phyloP scores from a whole-genome alignment of 2,888 invertebrate species.

The Acanthosepion esculentum region DNA sequence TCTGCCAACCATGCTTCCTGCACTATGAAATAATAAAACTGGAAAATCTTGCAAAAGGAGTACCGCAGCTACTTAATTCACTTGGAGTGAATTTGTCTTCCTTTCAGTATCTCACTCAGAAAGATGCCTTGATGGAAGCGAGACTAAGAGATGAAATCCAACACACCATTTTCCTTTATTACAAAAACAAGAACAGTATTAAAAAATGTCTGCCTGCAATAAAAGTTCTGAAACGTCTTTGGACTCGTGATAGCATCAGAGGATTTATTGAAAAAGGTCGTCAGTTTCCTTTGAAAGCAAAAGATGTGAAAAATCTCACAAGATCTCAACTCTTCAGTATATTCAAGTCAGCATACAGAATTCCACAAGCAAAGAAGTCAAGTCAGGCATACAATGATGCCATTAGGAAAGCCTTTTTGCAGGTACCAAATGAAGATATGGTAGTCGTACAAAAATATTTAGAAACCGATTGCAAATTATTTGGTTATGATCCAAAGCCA shows the following conservation, averaged over 20 bases:
- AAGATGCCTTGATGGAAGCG: background rate
- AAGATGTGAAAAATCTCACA: background rate
- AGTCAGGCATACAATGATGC: background rate
- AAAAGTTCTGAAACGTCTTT: conserved; percentile 36
- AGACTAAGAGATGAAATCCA: background rate
- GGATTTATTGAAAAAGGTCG: background rate
- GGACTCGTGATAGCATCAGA: conserved; percentile 25
- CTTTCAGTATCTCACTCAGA: background rate
- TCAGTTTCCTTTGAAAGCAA: background rate
- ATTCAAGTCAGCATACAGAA: conserved; percentile 17
- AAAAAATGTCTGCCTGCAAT: background rate
- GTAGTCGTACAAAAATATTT: background rate
- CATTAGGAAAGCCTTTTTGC: background rate
- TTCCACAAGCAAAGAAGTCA: background rate
- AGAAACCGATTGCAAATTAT: conserved; percentile 39
- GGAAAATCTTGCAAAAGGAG: background rate
- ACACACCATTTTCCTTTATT: background rate
- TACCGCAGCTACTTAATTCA: background rate
- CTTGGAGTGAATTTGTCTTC: background rate
- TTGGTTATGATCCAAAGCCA: conserved; percentile 37
- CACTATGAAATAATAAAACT: conserved; percentile 14
- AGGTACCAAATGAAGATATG: background rate
- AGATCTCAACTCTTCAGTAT: background rate
- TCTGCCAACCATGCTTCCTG: background rate
- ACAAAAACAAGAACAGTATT: conserved; percentile 14